Percentiles rank a stretch among this genome's conserved stretches.
Conservation (phyloP, 2,888 invertebrate species). For the Morpho deidamia region DNA sequence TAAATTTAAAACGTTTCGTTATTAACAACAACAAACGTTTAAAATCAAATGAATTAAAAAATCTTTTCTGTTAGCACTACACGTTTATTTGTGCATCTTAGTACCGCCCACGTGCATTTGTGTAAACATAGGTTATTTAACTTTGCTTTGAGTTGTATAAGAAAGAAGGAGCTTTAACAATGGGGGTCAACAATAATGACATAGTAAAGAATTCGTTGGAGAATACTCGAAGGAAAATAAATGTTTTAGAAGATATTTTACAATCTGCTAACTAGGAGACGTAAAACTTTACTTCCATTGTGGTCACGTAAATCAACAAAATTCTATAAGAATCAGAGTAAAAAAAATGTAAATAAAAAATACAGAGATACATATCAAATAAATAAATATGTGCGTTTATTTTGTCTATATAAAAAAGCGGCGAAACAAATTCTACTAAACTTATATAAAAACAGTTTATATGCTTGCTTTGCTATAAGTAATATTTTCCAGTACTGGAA, state of each 20-base stretch:
- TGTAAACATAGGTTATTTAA: constrained; percentile 58
- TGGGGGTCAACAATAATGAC: constrained; percentile 59
- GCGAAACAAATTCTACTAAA: too few relatives aligned
- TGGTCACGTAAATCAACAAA: too few relatives aligned
- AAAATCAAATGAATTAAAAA: too few relatives aligned
- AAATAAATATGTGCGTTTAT: too few relatives aligned
- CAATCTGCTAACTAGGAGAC: background rate
- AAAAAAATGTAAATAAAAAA: too few relatives aligned
- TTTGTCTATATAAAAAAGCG: too few relatives aligned
- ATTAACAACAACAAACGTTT: background rate
- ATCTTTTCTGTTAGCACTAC: too few relatives aligned
- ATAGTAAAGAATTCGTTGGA: constrained; percentile 26
- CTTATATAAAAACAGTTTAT: too few relatives aligned
- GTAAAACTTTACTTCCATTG: background rate
- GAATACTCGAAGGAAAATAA: background rate
- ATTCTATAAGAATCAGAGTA: too few relatives aligned
- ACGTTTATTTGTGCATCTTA: constrained; percentile 36
- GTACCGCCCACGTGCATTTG: constrained; percentile 59
- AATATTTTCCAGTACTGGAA: too few relatives aligned
- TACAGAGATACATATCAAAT: too few relatives aligned
- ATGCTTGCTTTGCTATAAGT: too few relatives aligned
- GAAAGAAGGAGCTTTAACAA: constrained; percentile 36
- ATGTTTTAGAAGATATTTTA: background rate
- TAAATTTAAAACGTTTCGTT: background rate
- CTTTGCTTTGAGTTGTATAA: constrained; percentile 60